Base-by-base conservation (phyloP, 2,797 vertebrate genomes). In the Chelidonichthys spinosus region DNA sequence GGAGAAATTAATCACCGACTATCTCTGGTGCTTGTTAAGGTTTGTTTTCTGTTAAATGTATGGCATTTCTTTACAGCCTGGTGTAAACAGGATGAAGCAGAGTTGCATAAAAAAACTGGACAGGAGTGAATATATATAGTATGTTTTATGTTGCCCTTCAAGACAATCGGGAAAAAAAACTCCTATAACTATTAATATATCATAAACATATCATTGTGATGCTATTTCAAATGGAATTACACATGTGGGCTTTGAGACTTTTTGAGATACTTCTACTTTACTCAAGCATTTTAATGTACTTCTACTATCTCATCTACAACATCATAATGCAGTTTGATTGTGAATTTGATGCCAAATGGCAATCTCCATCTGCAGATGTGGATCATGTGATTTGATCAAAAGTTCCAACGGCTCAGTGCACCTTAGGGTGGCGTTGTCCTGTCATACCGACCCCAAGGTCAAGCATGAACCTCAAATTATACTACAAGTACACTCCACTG, bases 1-100 rank as follows among this genome's bases (percentile, higher is more conserved):
- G 50, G 43, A 69, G 56, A 69, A 85, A 84, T 87, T 47, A 86
- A 87, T 90, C 61, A 84, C 87, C 78, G 79, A 76, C 62, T 85
- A 67, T 79, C 61, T 72, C 18, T 39, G 40, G 25, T 43, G 78
- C 77, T 69, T 80, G 73, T 82, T 71, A 69, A 64, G 72, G 79
- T 65, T 85, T 78, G 39, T 63, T 33, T 63, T 79, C 43, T 75
- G 54, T 78, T 50, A 76, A 80, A 82, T 62, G 52, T 61, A 63
- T 49, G 33, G 11, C 6, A 18, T 66, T 70, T 67, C 17, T 81
- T 84, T 62, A 84, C 49, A 58, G 43, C 32, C 15, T n/a, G 17
- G 59, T 71, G 52, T 46, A 35, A 69, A 70, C 47, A 61, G 46
- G 63, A 58, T 39, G 9, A 14, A 46, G 40, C 64, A 39, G 49